A percentile compares a stretch with the other conserved stretches of the same genome.
Evolutionary conservation across 2,113 vertebrate genomes (phyloP).

Genomic region (Paramisgurnus dabryanus): DNA sequence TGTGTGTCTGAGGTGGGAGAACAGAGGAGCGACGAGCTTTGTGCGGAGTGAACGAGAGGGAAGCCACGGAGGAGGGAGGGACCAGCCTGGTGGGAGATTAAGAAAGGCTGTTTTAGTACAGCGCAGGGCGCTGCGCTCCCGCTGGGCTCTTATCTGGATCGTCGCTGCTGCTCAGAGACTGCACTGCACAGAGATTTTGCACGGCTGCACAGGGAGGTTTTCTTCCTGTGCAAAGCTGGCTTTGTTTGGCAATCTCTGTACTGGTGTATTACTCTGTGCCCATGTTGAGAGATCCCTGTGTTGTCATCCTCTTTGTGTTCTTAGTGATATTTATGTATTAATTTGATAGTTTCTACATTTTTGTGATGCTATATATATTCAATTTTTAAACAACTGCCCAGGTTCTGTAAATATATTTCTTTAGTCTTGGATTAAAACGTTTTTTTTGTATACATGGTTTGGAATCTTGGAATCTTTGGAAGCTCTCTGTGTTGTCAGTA

Average conservation of each 20-base stretch:
- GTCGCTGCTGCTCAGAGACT: slow-evolving; percentile 42
- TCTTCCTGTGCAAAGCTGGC: not conserved
- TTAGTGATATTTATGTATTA: not conserved
- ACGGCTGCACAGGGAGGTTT: not conserved
- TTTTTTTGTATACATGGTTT: no score
- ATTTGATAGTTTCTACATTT: not conserved
- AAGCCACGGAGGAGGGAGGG: slow-evolving; percentile 23
- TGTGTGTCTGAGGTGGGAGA: slow-evolving; percentile 34
- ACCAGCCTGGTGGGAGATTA: slow-evolving; percentile 46
- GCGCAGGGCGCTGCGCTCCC: slow-evolving; percentile 34
- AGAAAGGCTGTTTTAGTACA: slow-evolving; percentile 51
- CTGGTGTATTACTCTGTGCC: not conserved
- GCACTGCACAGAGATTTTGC: slow-evolving; percentile 36
- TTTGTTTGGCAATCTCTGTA: not conserved
- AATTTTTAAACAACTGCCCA: not conserved
- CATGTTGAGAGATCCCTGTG: no score
- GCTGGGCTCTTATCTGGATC: slow-evolving; percentile 46
- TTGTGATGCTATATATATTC: not conserved
- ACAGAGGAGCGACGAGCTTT: slow-evolving; percentile 36
- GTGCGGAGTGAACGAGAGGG: slow-evolving; percentile 28
- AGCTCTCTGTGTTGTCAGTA: no score
- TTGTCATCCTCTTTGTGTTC: not conserved
- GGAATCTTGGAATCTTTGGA: no score
- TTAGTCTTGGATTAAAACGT: no score
- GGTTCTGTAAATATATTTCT: slow-evolving; percentile 1